phyloP scores from a whole-genome alignment of 92 coral and sea anemone genomes.

The Zoanthus solanderi region DNA sequence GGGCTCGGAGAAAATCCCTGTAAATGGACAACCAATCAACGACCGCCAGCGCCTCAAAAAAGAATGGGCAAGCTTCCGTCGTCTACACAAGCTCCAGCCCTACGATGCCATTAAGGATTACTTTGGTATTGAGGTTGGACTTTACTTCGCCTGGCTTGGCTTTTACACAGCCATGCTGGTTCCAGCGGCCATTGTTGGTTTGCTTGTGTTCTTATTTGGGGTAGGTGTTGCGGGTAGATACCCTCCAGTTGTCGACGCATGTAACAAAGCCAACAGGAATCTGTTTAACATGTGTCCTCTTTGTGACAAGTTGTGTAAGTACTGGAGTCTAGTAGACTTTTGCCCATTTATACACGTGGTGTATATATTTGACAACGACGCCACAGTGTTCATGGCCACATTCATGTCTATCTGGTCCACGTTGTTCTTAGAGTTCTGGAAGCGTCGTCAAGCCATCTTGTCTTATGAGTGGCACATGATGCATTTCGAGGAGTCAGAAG shows the following conservation, averaged over 20 bases:
- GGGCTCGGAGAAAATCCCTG: slow-evolving; percentile 83
- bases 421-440: slow-evolving; percentile 96
- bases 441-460: slow-evolving; percentile 90
- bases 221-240: slow-evolving; percentile 33
- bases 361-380: slow-evolving; percentile 89
- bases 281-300: slow-evolving; percentile 50
- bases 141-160: slow-evolving; percentile 97
- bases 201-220: slow-evolving; percentile 57
- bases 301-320: slow-evolving; percentile 43
- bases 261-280: slow-evolving; percentile 20
- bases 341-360: slow-evolving; percentile 84
- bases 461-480: slow-evolving; percentile 96
- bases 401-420: slow-evolving; percentile 99
- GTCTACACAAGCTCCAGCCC: slow-evolving; percentile 90
- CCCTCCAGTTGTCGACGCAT: slow-evolving; percentile 39
- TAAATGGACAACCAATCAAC: slow-evolving; percentile 70
- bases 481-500: slow-evolving; percentile 94
- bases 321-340: slow-evolving; percentile 83
- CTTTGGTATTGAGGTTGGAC: slow-evolving; percentile 93
- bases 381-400: slow-evolving; percentile 85
- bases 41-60: slow-evolving; percentile 79
- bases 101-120: slow-evolving; percentile 93
- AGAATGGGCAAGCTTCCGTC: slow-evolving; percentile 93
- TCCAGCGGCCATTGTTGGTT: slow-evolving; percentile 91
- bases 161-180: slow-evolving; percentile 94